phyloP scores from a whole-genome alignment of 2,113 vertebrate species.

The Laticauda colubrina region DNA sequence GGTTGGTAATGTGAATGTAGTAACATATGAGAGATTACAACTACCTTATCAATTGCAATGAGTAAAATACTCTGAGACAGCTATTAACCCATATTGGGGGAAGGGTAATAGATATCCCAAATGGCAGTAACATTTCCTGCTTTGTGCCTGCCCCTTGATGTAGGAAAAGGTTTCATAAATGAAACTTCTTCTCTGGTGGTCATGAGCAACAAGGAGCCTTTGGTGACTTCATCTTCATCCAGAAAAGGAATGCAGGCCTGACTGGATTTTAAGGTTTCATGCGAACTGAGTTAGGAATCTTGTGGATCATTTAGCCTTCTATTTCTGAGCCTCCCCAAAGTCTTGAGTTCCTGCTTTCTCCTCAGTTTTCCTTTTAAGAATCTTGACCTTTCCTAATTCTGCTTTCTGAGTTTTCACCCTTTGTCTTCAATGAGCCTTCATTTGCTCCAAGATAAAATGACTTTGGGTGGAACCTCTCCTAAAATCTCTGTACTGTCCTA shows the following conservation, averaged over 20 bases:
- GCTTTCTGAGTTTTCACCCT: neutral
- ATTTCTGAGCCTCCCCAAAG: neutral
- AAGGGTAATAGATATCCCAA: neutral
- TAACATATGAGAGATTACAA: neutral
- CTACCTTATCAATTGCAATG: neutral
- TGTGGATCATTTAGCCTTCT: neutral
- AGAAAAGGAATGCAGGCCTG: neutral
- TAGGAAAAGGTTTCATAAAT: neutral
- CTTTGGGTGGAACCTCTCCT: neutral
- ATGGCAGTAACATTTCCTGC: neutral
- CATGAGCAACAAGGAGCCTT: neutral
- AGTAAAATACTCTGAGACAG: neutral
- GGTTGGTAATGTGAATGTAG: neutral
- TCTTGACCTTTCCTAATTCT: neutral
- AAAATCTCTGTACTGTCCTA: neutral
- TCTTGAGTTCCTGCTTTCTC: neutral
- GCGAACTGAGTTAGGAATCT: neutral
- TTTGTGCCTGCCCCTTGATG: neutral
- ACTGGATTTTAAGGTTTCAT: neutral
- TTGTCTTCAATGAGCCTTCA: neutral
- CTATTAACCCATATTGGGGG: neutral
- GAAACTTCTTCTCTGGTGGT: too few relatives aligned
- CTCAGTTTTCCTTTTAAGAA: neutral
- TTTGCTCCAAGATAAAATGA: neutral
- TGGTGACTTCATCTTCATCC: neutral